phyloP scores from a whole-genome alignment of 2,113 vertebrate species.

The Myrmecobius fasciatus region DNA sequence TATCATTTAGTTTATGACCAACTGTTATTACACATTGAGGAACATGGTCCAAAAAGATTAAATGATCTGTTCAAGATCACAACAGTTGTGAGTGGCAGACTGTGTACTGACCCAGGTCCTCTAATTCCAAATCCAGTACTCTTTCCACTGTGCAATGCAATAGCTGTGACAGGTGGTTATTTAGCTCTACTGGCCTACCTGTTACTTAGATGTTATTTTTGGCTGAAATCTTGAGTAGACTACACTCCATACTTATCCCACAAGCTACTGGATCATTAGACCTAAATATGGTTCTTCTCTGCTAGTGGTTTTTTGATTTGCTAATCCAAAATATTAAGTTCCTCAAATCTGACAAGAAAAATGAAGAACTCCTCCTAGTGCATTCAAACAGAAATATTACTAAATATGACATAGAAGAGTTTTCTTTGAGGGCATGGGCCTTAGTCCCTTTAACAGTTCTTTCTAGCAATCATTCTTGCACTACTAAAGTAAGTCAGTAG shows the following conservation, averaged over 20 bases:
- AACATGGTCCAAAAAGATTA: not conserved
- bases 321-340: not conserved
- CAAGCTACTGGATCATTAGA: not conserved
- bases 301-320: not conserved
- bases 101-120: not conserved
- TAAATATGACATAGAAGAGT: not conserved
- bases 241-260: not conserved
- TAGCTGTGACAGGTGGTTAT: too few species aligned
- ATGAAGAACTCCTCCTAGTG: not conserved
- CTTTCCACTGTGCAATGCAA: not conserved
- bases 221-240: not conserved
- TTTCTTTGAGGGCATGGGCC: not conserved
- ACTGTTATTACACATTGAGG: not conserved
- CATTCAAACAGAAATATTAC: not conserved
- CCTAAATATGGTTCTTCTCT: not conserved
- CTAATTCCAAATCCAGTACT: not conserved
- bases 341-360: not conserved
- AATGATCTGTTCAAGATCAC: not conserved
- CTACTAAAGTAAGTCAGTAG: not conserved
- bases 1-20: not conserved
- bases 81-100: not conserved
- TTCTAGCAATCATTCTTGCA: not conserved
- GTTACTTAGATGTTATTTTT: not conserved
- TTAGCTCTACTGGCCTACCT: not conserved
- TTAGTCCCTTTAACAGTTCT: not conserved